Percentiles rank a stretch among this genome's conserved stretches.
Evolutionary conservation across 2,113 vertebrate species (phyloP).

Genomic region (Carettochelys insculpta): DNA sequence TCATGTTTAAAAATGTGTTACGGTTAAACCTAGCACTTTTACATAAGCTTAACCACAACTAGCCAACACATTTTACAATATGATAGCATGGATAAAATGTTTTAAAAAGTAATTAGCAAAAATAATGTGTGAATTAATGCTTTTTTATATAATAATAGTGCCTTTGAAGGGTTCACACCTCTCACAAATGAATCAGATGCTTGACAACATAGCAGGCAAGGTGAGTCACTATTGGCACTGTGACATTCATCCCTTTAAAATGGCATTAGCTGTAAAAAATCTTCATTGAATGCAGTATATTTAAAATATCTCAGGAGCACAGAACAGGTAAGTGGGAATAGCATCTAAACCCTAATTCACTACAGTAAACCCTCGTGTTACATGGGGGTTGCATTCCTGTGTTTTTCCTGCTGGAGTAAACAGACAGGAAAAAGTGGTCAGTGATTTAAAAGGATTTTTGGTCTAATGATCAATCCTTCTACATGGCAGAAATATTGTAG

Average conservation of each 20-base stretch:
- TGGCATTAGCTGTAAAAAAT: background rate
- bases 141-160: background rate
- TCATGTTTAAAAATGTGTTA: background rate
- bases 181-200: background rate
- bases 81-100: background rate
- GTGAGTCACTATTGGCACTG: background rate
- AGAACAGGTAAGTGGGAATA: background rate
- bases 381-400: no score
- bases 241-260: background rate
- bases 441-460: background rate
- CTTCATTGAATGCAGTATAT: background rate
- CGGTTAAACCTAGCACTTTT: background rate
- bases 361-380: no score
- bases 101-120: background rate
- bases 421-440: background rate
- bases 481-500: background rate
- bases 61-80: background rate
- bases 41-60: background rate
- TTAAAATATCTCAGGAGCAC: background rate
- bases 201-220: background rate
- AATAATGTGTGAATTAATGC: background rate
- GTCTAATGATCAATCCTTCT: background rate
- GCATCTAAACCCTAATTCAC: no score
- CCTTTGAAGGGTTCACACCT: no score
- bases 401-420: background rate